phyloP scores from a whole-genome alignment of 1,140 invertebrate species.

The Drosophila sechellia region DNA sequence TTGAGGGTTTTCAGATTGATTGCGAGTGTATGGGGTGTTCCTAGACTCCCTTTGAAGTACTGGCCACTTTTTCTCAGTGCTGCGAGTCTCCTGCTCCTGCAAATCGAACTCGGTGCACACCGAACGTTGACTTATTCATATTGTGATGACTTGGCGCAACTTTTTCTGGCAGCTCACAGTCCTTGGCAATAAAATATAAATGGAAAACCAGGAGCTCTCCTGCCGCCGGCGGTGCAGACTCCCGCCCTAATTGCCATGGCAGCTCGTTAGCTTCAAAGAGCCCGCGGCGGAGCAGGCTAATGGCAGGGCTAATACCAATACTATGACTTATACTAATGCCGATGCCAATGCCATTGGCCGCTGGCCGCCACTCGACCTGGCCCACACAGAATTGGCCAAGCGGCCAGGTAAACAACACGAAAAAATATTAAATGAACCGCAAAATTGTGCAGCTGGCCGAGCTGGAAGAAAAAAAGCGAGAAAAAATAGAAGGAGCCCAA shows the following conservation, averaged over 20 bases:
- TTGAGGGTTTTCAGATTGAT: neutral
- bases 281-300: constrained; percentile 31
- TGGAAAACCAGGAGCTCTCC: constrained; percentile 19
- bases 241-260: constrained; percentile 71
- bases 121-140: constrained; percentile 53
- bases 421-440: constrained; percentile 81
- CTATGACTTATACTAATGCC: constrained; percentile 39
- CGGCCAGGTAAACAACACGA: constrained; percentile 73
- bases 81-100: neutral
- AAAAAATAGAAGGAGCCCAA: constrained; percentile 1
- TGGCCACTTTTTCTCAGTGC: neutral
- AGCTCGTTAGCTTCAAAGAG: constrained; percentile 74
- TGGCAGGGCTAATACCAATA: constrained; percentile 43
- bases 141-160: constrained; percentile 42
- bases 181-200: constrained; percentile 41
- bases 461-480: constrained; percentile 6
- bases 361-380: constrained; percentile 51
- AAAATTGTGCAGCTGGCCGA: constrained; percentile 76
- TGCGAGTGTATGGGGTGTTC: neutral
- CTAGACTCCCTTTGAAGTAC: too few relatives aligned
- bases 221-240: constrained; percentile 2
- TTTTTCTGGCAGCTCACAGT: constrained; percentile 42
- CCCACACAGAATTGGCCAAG: constrained; percentile 32
- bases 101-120: constrained; percentile 6
- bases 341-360: constrained; percentile 69